A percentile compares a stretch with the other conserved stretches of the same genome.
Conservation (phyloP, 2,888 invertebrate genomes). For the Beris morrisii region DNA sequence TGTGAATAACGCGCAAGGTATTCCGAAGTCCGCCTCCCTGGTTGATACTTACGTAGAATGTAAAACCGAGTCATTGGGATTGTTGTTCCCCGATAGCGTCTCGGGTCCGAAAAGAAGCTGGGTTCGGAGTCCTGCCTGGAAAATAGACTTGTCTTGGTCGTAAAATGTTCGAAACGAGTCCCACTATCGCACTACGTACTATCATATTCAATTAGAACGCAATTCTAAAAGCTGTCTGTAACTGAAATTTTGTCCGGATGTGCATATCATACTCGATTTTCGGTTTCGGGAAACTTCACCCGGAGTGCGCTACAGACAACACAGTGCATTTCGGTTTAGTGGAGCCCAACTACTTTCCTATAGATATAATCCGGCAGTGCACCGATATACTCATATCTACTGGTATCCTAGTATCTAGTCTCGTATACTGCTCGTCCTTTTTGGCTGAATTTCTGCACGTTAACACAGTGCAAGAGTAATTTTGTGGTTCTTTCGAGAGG, state of each 20-base stretch:
- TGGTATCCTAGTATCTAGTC: background rate
- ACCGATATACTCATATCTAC: no score
- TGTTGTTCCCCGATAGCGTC: no score
- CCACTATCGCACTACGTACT: constrained; percentile 13
- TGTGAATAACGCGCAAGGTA: background rate
- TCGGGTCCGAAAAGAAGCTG: background rate
- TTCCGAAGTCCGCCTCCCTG: background rate
- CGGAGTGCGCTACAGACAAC: background rate
- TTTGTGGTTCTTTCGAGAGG: constrained; percentile 33
- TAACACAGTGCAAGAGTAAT: constrained; percentile 29
- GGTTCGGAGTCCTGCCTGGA: background rate
- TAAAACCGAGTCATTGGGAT: no score
- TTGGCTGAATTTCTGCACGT: constrained; percentile 22
- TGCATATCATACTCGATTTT: constrained; percentile 21
- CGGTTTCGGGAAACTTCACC: background rate
- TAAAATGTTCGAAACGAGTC: background rate
- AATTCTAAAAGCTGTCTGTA: constrained; percentile 32
- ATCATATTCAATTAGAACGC: constrained; percentile 38
- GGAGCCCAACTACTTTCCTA: background rate
- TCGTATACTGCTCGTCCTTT: background rate
- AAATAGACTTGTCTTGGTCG: background rate
- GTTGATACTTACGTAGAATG: no score
- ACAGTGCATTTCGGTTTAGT: background rate
- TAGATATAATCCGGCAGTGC: background rate
- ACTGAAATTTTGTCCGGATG: constrained; percentile 22